Percentiles rank a stretch among this genome's conserved stretches.
phyloP scores from a whole-genome alignment of 2,797 vertebrate genomes.

The Urocyon cinereoargenteus region DNA sequence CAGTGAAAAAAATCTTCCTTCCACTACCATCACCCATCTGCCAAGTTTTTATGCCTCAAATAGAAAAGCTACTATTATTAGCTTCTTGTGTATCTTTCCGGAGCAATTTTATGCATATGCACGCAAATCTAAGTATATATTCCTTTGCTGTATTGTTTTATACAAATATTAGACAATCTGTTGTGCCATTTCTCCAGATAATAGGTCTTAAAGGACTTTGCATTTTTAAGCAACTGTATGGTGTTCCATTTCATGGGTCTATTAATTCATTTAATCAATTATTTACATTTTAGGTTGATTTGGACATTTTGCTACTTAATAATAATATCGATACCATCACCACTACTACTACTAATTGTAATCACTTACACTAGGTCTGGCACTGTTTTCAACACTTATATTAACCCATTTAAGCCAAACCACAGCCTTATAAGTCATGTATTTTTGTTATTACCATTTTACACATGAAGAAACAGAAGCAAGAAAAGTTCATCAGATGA shows the following conservation, averaged over 20 bases:
- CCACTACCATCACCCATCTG: neutral
- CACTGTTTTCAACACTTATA: neutral
- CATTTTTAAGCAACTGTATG: neutral
- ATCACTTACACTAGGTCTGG: neutral
- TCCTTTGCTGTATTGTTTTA: neutral
- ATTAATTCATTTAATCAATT: neutral
- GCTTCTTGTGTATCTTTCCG: neutral
- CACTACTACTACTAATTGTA: neutral
- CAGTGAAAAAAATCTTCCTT: neutral
- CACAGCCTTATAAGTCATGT: neutral
- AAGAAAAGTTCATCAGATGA: neutral
- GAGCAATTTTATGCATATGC: neutral
- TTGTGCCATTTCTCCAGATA: neutral
- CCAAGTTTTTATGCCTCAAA: neutral
- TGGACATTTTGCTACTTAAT: neutral
- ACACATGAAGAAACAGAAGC: neutral
- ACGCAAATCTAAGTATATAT: neutral
- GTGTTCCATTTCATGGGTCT: neutral
- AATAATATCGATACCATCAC: neutral
- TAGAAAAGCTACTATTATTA: constrained; percentile 7
- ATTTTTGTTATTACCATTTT: neutral
- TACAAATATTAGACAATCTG: neutral
- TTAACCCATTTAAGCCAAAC: neutral
- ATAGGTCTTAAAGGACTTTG: neutral
- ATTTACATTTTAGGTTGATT: neutral